Evolutionary conservation across 2,113 vertebrate genomes (phyloP), one percentile per base, ranked within the genome.

Genomic region (Ramphastos sulfuratus): DNA sequence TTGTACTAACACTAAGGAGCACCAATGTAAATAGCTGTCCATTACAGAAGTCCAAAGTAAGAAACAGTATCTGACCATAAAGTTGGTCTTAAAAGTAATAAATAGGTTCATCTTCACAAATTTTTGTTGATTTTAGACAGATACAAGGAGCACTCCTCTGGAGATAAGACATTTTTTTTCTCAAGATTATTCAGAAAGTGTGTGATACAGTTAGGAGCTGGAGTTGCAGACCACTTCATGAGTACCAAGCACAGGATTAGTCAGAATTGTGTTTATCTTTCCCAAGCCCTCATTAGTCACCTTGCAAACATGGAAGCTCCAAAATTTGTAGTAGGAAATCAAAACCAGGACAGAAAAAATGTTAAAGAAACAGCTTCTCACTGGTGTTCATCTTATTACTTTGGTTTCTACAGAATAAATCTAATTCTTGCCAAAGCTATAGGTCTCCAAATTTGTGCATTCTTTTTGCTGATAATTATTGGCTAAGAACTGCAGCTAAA

Each of bases 361-460:
- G 2, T 65, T 78, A 50, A 65, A 58, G 33, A 35, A 56, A 58
- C 7, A 72, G 18, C 20, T 66, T 54, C 18, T 60, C 27, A 3
- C 8, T 71, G 42, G 12, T 54, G 48, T 48, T 76, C 25, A 7
- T 46, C 7, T 52, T 24, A 59, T 42, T 20, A 42, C 1, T 24
- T 67, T 72, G 2, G 9, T 24, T 44, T 44, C 42, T 44, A 19
- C 15, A 71, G 23, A 52, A 50, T 19, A 59, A 31, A 33, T 28
- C 30, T n/a, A 61, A 19, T 52, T 79, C 21, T 82, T 50, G 9
- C 4, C 31, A 78, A 12, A 88, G 6, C 8, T 39, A 10, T 5
- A 1, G 4, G 2, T 33, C 23, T 72, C 1, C 1, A 5, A 42
- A 3, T 28, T 50, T 4, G 3, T 19, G 65, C 30, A n/a, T 71